A percentile compares a stretch with the other conserved stretches of the same genome.
Conservation (phyloP, 2,797 vertebrate species). For the Furcifer pardalis region DNA sequence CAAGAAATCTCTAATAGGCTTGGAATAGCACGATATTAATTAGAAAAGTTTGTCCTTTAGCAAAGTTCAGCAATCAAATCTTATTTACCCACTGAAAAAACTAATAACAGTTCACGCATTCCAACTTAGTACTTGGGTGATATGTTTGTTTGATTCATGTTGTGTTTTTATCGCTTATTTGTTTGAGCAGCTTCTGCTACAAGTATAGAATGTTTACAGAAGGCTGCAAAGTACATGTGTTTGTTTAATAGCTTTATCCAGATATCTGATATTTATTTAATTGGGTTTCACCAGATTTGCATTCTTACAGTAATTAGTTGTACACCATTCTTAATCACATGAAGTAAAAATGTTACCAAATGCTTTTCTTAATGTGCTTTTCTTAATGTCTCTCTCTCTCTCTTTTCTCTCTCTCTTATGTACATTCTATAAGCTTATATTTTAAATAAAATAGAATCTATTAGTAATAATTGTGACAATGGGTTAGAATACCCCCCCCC, state of each 20-base stretch:
- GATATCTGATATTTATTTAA: constrained; percentile 66
- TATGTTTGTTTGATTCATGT: constrained; percentile 53
- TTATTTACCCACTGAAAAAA: constrained; percentile 49
- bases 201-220: constrained; percentile 57
- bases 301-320: constrained; percentile 61
- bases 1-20: constrained; percentile 42
- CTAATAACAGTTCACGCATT: constrained; percentile 37
- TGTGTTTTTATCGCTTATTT: constrained; percentile 66
- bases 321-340: constrained; percentile 63
- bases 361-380: constrained; percentile 14
- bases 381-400: too few relatives aligned
- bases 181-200: constrained; percentile 63
- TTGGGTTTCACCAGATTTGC: constrained; percentile 60
- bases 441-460: constrained; percentile 44
- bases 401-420: too few relatives aligned
- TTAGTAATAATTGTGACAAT: constrained; percentile 39
- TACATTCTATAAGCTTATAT: constrained; percentile 32
- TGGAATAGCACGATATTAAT: constrained; percentile 43
- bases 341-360: constrained; percentile 49
- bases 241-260: constrained; percentile 45
- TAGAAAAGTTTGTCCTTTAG: constrained; percentile 37
- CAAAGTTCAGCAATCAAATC: constrained; percentile 40
- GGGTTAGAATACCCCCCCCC: not conserved
- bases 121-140: constrained; percentile 45
- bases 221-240: constrained; percentile 45